Base-by-base conservation (phyloP, 1,140 invertebrate species). In the Megalopta genalis region DNA sequence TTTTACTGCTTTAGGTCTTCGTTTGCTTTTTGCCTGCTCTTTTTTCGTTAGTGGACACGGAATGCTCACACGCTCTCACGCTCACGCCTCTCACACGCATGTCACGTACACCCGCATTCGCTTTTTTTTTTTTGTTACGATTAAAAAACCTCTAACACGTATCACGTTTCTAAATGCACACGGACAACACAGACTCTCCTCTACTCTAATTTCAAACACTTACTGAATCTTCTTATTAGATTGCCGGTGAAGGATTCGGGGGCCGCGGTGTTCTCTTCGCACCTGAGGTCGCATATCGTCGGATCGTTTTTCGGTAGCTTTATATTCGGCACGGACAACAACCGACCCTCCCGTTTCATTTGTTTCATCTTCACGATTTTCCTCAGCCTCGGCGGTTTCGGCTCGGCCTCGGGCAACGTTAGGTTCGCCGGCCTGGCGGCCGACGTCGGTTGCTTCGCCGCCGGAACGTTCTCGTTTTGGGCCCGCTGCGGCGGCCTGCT, bases 201-300 rank as follows among this genome's bases (percentile, higher is more conserved):
- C 88, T 92, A 91, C 84, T 87, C 84, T 90, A 88, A 78, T 84
- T 84, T 66, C 82, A 85, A 86, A 94, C 94, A 97, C 96, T 97
- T 97, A 97, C 96, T 96, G 95, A 97, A 96, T 94, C 96, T 95
- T 91, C 96, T 95, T 93, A 96, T 96, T 86, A 97, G 93, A 94
- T 94, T 96, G 87, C 95, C 95, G 82, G 95, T 94, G 92, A 96
- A 95, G 67, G 95, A 94, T 39, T 94, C 93, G 90, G 93, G 54
- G 85, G 91, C 74, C 89, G 85, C n/a, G n/a, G n/a, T 85, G 86
- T 91, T 86, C 90, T 91, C 88, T 90, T 94, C 93, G 88, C 88
- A 88, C 72, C 84, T 86, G 59, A 88, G 85, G 77, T 90, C 92
- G 81, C 87, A 90, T 81, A 89, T 68, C 46, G 85, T 85, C 8